Evolutionary conservation across 2,113 vertebrate species (phyloP).

Genomic region (Macquaria australasica): DNA sequence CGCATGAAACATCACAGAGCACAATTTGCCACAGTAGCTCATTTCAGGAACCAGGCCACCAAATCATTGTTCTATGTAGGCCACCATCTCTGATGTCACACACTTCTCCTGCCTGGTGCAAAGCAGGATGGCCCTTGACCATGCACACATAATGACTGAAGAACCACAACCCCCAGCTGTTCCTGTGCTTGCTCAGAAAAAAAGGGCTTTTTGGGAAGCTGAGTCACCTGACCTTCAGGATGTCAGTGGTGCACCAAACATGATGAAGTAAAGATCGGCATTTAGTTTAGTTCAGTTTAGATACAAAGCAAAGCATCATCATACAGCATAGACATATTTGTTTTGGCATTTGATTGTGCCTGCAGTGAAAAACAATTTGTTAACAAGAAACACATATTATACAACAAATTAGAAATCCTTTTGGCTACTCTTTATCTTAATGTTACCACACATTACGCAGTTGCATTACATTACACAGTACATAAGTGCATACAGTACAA

Average conservation of each 20-base stretch:
- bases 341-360: neutral
- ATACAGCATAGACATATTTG: neutral
- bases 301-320: neutral
- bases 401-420: neutral
- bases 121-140: constrained; percentile 55
- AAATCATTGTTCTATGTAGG: constrained; percentile 66
- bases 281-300: constrained; percentile 16
- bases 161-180: constrained; percentile 53
- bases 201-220: constrained; percentile 28
- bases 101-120: constrained; percentile 39
- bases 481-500: neutral
- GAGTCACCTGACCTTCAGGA: constrained; percentile 50
- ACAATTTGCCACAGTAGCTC: constrained; percentile 45
- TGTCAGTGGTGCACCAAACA: constrained; percentile 6
- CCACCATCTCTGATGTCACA: constrained; percentile 64
- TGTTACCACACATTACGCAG: neutral
- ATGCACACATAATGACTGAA: constrained; percentile 31
- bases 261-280: neutral
- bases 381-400: neutral
- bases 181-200: constrained; percentile 25
- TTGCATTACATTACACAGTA: neutral
- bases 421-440: neutral
- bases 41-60: constrained; percentile 55
- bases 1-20: constrained; percentile 38
- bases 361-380: neutral